Percentiles rank a stretch among this genome's conserved stretches.
phyloP scores from a whole-genome alignment of 2,113 vertebrate species.

The Ailurus styani region DNA sequence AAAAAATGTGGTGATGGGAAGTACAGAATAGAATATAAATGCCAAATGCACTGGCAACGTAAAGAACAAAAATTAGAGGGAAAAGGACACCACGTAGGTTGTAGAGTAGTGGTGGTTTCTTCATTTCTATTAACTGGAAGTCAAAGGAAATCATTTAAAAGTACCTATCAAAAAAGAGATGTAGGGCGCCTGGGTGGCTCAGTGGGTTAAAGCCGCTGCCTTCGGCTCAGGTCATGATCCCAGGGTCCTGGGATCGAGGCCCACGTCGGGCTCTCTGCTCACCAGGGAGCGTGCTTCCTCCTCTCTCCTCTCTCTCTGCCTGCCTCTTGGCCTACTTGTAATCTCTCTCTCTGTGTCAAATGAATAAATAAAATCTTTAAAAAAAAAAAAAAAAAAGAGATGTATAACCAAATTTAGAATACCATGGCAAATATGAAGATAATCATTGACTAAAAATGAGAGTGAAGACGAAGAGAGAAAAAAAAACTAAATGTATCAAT shows the following conservation, averaged over 20 bases:
- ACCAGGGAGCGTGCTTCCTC: too few species aligned
- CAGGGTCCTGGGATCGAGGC: too few species aligned
- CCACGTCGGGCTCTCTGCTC: too few species aligned
- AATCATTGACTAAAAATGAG: neutral
- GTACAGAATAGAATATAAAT: neutral
- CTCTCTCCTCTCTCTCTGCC: too few species aligned
- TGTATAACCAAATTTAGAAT: neutral
- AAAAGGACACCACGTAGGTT: neutral
- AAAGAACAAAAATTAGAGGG: neutral
- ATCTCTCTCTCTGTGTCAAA: too few species aligned
- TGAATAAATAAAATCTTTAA: too few species aligned
- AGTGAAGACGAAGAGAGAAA: neutral
- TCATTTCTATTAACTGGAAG: neutral
- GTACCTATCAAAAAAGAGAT: neutral
- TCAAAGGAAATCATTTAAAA: neutral
- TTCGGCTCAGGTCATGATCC: too few species aligned
- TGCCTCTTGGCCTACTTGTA: too few species aligned
- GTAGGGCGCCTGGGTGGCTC: too few species aligned
- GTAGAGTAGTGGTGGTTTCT: neutral
- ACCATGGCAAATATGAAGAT: neutral
- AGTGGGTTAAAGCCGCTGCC: too few species aligned
- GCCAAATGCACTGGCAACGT: neutral
- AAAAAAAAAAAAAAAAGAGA: neutral
- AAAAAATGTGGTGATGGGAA: neutral
- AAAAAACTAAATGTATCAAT: neutral